These are phyloP conservation scores for Heliconius cydno DNA, from an alignment of 2,888 invertebrate genomes.

Conservation along the genomic window DNA sequence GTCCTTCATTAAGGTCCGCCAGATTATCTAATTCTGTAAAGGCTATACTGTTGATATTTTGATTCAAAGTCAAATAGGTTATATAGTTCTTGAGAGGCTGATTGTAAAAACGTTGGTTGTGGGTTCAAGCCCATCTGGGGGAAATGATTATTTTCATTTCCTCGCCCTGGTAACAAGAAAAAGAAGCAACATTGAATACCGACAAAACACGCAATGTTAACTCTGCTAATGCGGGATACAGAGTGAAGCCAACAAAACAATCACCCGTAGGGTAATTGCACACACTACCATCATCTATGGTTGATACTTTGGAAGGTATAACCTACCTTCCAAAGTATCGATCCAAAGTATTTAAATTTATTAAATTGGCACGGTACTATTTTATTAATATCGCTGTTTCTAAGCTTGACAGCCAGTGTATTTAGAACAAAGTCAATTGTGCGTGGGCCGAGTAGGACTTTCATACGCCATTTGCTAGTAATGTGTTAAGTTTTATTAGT, in stretches of 20 bases:
- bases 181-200: background rate
- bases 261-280: too few relatives aligned
- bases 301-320: too few relatives aligned
- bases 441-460: background rate
- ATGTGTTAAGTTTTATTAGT: slow-evolving; percentile 7
- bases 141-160: too few relatives aligned
- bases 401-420: background rate
- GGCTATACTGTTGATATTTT: background rate
- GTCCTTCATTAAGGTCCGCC: background rate
- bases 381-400: background rate
- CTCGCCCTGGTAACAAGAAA: background rate
- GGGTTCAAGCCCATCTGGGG: background rate
- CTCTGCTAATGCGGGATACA: too few relatives aligned
- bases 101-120: background rate
- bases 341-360: too few relatives aligned
- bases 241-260: too few relatives aligned
- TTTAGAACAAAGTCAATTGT: background rate
- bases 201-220: too few relatives aligned
- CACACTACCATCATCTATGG: too few relatives aligned
- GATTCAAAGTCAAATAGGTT: background rate
- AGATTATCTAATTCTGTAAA: background rate
- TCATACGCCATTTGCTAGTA: background rate
- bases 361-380: too few relatives aligned
- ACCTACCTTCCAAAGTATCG: too few relatives aligned
- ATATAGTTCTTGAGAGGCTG: background rate